phyloP scores from a whole-genome alignment of 2,797 vertebrate genomes.

The Phrynocephalus forsythii region DNA sequence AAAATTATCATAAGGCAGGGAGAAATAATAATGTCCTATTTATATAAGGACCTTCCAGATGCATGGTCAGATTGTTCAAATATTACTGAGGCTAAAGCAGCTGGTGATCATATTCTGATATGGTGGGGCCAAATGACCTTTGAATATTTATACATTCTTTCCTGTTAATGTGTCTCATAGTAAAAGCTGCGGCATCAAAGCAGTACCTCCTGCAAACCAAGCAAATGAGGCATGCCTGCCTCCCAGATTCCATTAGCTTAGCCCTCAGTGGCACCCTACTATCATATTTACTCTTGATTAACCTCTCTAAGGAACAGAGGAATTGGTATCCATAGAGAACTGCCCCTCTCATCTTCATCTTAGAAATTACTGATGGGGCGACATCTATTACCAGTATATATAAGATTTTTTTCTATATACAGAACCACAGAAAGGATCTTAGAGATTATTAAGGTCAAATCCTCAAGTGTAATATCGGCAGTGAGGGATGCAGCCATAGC shows the following conservation, averaged over 20 bases:
- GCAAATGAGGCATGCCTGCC: conserved; percentile 32
- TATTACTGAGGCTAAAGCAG: background rate
- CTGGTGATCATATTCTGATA: background rate
- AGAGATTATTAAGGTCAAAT: background rate
- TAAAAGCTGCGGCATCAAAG: conserved; percentile 69
- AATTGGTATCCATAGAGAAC: background rate
- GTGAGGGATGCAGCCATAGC: too few species aligned
- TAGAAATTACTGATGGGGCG: conserved; percentile 23
- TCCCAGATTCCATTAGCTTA: conserved; percentile 31
- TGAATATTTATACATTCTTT: conserved; percentile 80
- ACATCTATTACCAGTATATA: background rate
- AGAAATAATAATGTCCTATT: too few species aligned
- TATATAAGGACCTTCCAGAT: too few species aligned
- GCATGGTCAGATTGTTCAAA: background rate
- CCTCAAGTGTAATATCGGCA: too few species aligned
- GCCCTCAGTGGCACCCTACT: background rate
- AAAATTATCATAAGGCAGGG: too few species aligned
- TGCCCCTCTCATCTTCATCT: background rate
- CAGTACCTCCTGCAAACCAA: conserved; percentile 67
- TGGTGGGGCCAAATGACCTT: conserved; percentile 40
- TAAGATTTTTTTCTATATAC: background rate
- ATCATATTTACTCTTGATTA: background rate
- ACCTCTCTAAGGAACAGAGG: conserved; percentile 8
- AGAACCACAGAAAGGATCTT: conserved; percentile 3
- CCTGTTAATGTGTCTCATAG: conserved; percentile 82